A percentile compares a stretch with the other conserved stretches of the same genome.
These are phyloP conservation scores for Opisthograptis luteolata DNA, from an alignment of 2,888 invertebrate species.

Conservation along the genomic window DNA sequence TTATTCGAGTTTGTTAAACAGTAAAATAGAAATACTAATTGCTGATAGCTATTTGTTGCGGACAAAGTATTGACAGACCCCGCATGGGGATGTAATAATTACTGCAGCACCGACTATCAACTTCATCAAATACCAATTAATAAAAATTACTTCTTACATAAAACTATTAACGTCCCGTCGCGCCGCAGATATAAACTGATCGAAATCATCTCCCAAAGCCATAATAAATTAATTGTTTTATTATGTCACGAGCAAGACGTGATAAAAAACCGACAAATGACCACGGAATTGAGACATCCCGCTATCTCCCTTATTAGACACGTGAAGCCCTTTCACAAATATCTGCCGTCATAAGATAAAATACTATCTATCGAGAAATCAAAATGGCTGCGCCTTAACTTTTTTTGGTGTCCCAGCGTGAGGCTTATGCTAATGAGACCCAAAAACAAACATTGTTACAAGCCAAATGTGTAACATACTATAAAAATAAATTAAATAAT, in stretches of 20 bases:
- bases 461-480: conserved; percentile 83
- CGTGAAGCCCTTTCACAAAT: conserved; percentile 62
- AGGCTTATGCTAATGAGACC: conserved; percentile 80
- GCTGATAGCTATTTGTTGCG: neutral
- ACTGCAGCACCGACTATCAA: conserved; percentile 54
- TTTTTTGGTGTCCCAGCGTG: conserved; percentile 73
- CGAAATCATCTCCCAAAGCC: conserved; percentile 68
- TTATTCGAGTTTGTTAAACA: neutral
- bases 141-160: conserved; percentile 78
- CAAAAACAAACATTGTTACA: conserved; percentile 84
- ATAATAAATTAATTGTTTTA: conserved; percentile 83
- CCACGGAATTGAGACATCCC: conserved; percentile 80
- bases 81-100: conserved; percentile 59
- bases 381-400: conserved; percentile 65
- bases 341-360: conserved; percentile 70
- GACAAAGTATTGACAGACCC: conserved; percentile 51
- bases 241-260: conserved; percentile 74
- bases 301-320: conserved; percentile 77
- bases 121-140: conserved; percentile 78
- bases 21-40: neutral
- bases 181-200: conserved; percentile 75
- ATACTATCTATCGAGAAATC: conserved; percentile 67
- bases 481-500: conserved; percentile 84
- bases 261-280: conserved; percentile 79
- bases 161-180: conserved; percentile 78